Evolutionary conservation across 2,113 vertebrate species (phyloP), one percentile per base, ranked within the genome.

Genomic region (Austrofundulus limnaeus): DNA sequence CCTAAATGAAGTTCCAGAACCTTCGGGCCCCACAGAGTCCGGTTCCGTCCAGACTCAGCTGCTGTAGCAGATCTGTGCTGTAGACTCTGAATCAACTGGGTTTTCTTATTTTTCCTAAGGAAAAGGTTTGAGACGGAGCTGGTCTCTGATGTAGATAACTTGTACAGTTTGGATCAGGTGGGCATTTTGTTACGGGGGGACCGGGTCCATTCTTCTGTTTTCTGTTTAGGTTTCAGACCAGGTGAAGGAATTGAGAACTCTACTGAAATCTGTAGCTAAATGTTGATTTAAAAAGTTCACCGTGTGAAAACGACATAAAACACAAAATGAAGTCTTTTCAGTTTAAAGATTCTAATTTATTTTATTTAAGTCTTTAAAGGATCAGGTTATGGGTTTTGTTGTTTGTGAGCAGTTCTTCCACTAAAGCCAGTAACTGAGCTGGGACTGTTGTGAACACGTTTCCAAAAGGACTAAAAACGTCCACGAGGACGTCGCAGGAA

Each of bases 91-190:
- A 71, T 4, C 41, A 42, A 61, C 20, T 61, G 58, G 42, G 14
- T 61, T 59, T 16, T 17, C 54, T 60, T 45, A 25, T 65, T 75
- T 81, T 77, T 78, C 70, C 68, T 75, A 78, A 70, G 75, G 71
- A 78, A 80, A 78, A 73, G 12, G 71, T 60, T 71, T 70, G 60
- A 50, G 48, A 66, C 69, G 49, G 84, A 90, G 87, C 89, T 83
- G 89, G 87, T 72, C 87, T 89, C 88, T 87, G 41, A 68, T 62
- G 28, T 69, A 38, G 31, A 34, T 34, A 34, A 61, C 47, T 65
- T 70, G 47, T 59, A 45, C 3, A 57, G 56, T 37, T 58, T 49
- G 37, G 34, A 17, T 25, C 10, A 42, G 62, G 61, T 25, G 28
- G 10, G 12, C 62, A 34, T 21, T 77, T 62, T 60, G 19, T 43